Evolutionary conservation across 2,888 invertebrate species (phyloP), one percentile per base, ranked within the genome.

Genomic region (Sicus ferrugineus): DNA sequence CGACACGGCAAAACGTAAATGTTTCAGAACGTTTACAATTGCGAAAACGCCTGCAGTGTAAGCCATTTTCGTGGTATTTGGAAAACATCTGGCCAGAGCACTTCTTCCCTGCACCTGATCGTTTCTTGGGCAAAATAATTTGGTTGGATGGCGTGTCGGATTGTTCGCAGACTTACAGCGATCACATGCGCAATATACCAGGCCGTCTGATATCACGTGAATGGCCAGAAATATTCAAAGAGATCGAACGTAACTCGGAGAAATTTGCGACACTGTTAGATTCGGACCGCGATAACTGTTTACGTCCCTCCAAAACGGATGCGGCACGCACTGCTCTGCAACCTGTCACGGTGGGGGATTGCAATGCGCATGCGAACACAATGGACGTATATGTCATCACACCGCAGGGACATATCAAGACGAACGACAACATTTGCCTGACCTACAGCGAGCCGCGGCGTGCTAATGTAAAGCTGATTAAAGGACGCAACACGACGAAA

Each of bases 31-130:
- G 98, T 67, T 76, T 93, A 16, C 89, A 89, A 30, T 84, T 98
- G 50, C 87, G 92, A 1, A 87, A 92, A 73, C 88, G 87, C 73
- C 86, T 97, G 46, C 86, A 92, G 21, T 97, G 97, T 83, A 93
- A 95, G 85, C 90, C 89, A 75, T 98, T 98, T 80, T 89, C 90
- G 65, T 98, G 98, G 98, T 99, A 97, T 84, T 87, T 99, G 76
- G 91, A 94, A 67, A 94, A 94, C 78, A 90, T 99, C 28, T 99
- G 98, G 95, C 97, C 97, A 0, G 94, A 97, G 80, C 93, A 98
- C 81, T 98, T 97, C 83, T 93, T 98, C 79, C 98, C 98, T 0
- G 92, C 90, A 31, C 89, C 92, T 1, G 91, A 93, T 75, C 88
- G 94, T 73, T 95, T 95, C 86, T 95, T 98, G 81, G 98, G 98